Conservation (phyloP, 2,797 vertebrate genomes). For the Rhynchonycteris naso region DNA sequence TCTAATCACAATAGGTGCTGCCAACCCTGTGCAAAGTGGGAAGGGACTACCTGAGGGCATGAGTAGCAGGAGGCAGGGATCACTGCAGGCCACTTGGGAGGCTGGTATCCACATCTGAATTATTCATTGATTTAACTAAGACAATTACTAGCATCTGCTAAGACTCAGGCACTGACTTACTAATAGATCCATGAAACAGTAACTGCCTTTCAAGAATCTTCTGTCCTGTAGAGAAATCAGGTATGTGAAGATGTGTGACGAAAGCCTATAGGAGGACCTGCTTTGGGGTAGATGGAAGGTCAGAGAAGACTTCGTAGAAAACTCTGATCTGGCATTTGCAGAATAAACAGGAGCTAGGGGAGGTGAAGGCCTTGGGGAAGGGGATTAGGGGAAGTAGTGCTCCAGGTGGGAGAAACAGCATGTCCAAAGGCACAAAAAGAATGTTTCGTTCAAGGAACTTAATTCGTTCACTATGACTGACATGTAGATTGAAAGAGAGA, state of each 20-base stretch:
- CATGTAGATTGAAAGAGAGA: background rate
- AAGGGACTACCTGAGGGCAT: background rate
- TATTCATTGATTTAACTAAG: background rate
- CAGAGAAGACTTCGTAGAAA: background rate
- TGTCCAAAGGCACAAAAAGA: constrained; percentile 6
- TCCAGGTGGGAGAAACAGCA: background rate
- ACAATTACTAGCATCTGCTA: background rate
- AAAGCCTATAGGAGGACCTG: background rate
- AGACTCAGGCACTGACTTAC: background rate
- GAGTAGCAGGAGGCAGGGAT: background rate
- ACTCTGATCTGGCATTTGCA: background rate
- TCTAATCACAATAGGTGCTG: background rate
- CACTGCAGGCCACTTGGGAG: background rate
- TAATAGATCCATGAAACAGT: background rate
- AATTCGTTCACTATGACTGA: background rate
- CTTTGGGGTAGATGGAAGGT: background rate
- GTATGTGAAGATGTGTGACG: background rate
- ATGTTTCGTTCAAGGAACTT: background rate
- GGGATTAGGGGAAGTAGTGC: background rate
- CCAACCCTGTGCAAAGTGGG: background rate
- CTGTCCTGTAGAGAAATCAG: background rate
- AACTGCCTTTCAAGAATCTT: background rate
- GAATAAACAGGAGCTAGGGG: background rate
- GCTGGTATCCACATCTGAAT: background rate
- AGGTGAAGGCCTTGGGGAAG: background rate